A percentile compares a stretch with the other conserved stretches of the same genome.
Conservation (phyloP, 2,797 vertebrate species). For the Furcifer pardalis region DNA sequence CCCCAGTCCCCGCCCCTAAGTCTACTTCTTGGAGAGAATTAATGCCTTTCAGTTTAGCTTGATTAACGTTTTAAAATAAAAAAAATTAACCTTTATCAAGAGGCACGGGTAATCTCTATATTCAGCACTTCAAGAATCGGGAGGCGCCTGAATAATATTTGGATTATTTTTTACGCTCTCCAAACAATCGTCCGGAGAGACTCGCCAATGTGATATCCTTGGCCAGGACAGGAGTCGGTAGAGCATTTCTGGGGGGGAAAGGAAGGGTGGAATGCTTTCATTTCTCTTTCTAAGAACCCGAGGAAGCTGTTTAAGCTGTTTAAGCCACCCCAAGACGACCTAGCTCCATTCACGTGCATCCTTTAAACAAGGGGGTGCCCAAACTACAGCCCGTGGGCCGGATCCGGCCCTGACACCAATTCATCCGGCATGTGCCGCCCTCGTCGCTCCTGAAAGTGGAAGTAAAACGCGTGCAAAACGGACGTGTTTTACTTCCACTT, state of each 20-base stretch:
- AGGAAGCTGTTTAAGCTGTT: not conserved
- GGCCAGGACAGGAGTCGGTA: not conserved
- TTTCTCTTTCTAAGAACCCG: not conserved
- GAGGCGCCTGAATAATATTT: too few relatives aligned
- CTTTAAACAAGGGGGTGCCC: too few relatives aligned
- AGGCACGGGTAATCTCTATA: not conserved
- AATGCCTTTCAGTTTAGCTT: conserved; percentile 50
- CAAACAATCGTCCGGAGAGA: not conserved
- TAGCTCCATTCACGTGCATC: not conserved
- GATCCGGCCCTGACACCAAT: too few relatives aligned
- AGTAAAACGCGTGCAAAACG: too few relatives aligned
- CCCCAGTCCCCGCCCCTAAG: conserved; percentile 21
- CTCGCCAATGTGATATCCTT: too few relatives aligned
- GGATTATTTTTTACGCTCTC: not conserved
- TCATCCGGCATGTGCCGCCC: too few relatives aligned
- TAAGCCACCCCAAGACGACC: too few relatives aligned
- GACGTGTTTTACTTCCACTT: too few relatives aligned
- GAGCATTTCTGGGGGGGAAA: not conserved
- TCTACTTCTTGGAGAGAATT: conserved; percentile 45
- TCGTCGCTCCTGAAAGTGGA: too few relatives aligned
- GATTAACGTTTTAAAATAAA: not conserved
- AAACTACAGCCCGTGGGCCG: too few relatives aligned
- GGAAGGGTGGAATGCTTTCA: too few relatives aligned
- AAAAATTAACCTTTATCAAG: not conserved
- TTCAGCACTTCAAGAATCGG: not conserved